These are phyloP conservation scores for Macrobrachium rosenbergii DNA, from an alignment of 1,140 invertebrate genomes.

Conservation along the genomic window DNA sequence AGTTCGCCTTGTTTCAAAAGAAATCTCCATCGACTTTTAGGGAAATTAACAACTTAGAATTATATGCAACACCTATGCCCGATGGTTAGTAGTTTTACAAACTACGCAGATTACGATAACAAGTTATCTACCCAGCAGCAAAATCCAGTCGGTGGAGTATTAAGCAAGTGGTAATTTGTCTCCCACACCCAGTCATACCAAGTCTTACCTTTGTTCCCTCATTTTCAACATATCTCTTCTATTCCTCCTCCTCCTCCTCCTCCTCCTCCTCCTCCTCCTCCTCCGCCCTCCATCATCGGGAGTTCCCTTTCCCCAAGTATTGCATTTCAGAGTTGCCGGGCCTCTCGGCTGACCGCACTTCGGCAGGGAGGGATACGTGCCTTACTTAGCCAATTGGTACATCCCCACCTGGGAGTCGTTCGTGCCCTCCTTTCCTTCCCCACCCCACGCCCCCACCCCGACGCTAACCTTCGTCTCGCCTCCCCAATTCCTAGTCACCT, in stretches of 20 bases:
- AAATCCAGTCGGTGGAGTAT: too few relatives aligned
- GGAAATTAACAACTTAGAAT: too few relatives aligned
- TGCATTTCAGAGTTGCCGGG: slow-evolving; percentile 46
- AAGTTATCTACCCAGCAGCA: too few relatives aligned
- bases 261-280: background rate
- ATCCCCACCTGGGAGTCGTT: slow-evolving; percentile 42
- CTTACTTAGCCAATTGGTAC: slow-evolving; percentile 58
- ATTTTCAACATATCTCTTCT: background rate
- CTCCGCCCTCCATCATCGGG: background rate
- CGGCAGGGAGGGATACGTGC: slow-evolving; percentile 42
- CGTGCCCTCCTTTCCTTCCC: slow-evolving; percentile 9
- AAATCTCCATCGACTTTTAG: too few relatives aligned
- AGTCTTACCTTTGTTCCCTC: background rate
- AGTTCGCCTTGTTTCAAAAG: too few relatives aligned
- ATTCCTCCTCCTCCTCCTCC: background rate
- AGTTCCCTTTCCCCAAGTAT: slow-evolving; percentile 39
- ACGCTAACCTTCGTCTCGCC: background rate
- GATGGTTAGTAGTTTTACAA: too few relatives aligned
- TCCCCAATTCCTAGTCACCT: background rate
- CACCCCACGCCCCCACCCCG: background rate
- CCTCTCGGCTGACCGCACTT: slow-evolving; percentile 52
- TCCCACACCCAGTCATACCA: background rate
- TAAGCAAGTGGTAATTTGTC: background rate
- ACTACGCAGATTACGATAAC: too few relatives aligned
- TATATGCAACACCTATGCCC: too few relatives aligned